Evolutionary conservation across 2,888 invertebrate genomes (phyloP).

Genomic region (Calameuta pallipes): DNA sequence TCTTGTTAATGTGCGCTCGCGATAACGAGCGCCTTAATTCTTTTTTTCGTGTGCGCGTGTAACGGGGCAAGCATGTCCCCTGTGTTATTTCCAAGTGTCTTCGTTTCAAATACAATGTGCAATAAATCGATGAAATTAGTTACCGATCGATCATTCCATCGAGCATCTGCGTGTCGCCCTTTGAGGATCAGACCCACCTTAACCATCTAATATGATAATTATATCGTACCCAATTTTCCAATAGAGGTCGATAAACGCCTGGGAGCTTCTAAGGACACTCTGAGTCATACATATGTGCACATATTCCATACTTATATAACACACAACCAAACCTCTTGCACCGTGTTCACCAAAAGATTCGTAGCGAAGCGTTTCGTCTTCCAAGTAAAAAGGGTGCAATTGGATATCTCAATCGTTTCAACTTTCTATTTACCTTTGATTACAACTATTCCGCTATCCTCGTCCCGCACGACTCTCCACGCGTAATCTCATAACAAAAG

Average conservation of each 20-base stretch:
- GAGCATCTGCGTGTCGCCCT: not conserved
- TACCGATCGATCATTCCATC: not conserved
- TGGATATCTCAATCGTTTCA: not conserved
- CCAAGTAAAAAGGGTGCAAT: not conserved
- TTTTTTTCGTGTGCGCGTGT: not conserved
- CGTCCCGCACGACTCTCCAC: not conserved
- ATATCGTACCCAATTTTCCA: constrained; percentile 31
- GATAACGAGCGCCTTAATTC: not conserved
- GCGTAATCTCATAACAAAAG: not conserved
- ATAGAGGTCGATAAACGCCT: constrained; percentile 39
- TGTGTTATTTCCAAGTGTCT: not conserved
- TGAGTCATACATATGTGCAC: constrained; percentile 15
- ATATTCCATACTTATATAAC: not conserved
- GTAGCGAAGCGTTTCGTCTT: not conserved
- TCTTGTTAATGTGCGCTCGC: not conserved
- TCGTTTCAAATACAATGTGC: constrained; percentile 41
- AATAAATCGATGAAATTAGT: constrained; percentile 10
- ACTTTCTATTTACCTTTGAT: not conserved
- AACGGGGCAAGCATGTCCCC: not conserved
- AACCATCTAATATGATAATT: constrained; percentile 39
- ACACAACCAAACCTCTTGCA: not conserved
- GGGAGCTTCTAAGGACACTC: constrained; percentile 28
- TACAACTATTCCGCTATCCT: not conserved
- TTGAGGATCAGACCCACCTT: constrained; percentile 32
- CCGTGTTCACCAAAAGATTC: not conserved